Conservation (phyloP, 2,113 vertebrate genomes). For the Forbesichthys papilliferus region DNA sequence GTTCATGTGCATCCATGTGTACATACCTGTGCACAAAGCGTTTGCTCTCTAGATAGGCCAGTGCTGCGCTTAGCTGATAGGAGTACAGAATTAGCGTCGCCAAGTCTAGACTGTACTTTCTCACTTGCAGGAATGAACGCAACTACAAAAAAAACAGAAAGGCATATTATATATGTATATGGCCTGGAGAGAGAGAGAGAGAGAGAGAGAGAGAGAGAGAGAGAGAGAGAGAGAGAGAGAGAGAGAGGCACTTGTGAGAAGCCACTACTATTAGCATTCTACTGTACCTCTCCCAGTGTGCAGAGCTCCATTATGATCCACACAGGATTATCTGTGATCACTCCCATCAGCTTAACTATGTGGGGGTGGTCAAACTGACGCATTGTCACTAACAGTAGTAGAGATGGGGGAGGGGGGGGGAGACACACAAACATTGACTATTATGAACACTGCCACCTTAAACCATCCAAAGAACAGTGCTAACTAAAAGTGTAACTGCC, state of each 20-base stretch:
- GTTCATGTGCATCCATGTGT: neutral
- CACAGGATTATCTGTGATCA: conserved; percentile 96
- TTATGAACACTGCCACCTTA: too few relatives aligned
- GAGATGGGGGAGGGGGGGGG: neutral
- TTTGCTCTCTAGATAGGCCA: conserved; percentile 97
- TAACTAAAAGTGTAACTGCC: too few relatives aligned
- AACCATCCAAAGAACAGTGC: too few relatives aligned
- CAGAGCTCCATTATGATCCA: conserved; percentile 99
- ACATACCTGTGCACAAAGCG: conserved; percentile 96
- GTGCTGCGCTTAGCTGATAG: conserved; percentile 94
- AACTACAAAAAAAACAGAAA: conserved; percentile 72
- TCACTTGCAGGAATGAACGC: conserved; percentile 93
- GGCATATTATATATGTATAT: neutral
- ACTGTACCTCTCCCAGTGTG: conserved; percentile 90
- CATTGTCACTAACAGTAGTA: conserved; percentile 87
- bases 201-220: neutral
- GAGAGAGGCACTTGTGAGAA: neutral
- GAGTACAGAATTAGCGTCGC: conserved; percentile 92
- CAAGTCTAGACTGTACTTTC: conserved; percentile 94
- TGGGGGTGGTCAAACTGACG: conserved; percentile 99
- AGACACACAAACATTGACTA: neutral
- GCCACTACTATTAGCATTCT: neutral
- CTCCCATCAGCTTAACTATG: conserved; percentile 96
- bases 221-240: neutral
- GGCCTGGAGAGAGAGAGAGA: neutral